These are phyloP conservation scores for Aphis gossypii DNA, from an alignment of 1,140 invertebrate species.

Conservation along the genomic window DNA sequence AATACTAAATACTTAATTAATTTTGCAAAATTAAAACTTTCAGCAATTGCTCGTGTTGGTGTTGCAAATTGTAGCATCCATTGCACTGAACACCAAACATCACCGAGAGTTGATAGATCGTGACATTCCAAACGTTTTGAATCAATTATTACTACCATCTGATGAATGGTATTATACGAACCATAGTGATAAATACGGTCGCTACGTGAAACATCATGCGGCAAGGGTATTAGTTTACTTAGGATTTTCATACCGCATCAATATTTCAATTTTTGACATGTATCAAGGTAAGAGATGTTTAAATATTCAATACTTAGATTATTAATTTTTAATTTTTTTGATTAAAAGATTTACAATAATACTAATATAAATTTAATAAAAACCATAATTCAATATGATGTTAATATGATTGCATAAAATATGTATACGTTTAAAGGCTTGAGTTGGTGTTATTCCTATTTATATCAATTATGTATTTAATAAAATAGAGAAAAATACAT, in stretches of 20 bases:
- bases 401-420: not conserved
- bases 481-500: not conserved
- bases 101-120: conserved; percentile 70
- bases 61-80: conserved; percentile 72
- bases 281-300: conserved; percentile 62
- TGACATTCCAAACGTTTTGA: conserved; percentile 72
- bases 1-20: not conserved
- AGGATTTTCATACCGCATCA: conserved; percentile 66
- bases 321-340: not conserved
- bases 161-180: conserved; percentile 82
- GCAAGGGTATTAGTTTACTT: conserved; percentile 72
- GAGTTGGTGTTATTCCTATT: not conserved
- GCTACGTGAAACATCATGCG: conserved; percentile 77
- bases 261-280: conserved; percentile 66
- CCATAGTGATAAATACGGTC: conserved; percentile 75
- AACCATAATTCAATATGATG: not conserved
- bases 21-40: conserved; percentile 45
- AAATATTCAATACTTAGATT: not conserved
- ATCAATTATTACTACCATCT: conserved; percentile 74
- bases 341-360: not conserved
- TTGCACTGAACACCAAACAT: conserved; percentile 70
- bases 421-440: not conserved
- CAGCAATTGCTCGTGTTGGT: conserved; percentile 76
- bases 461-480: not conserved
- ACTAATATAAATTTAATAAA: not conserved